Evolutionary conservation across 2,888 invertebrate genomes (phyloP).

Genomic region (Drosophila fulvimacula): DNA sequence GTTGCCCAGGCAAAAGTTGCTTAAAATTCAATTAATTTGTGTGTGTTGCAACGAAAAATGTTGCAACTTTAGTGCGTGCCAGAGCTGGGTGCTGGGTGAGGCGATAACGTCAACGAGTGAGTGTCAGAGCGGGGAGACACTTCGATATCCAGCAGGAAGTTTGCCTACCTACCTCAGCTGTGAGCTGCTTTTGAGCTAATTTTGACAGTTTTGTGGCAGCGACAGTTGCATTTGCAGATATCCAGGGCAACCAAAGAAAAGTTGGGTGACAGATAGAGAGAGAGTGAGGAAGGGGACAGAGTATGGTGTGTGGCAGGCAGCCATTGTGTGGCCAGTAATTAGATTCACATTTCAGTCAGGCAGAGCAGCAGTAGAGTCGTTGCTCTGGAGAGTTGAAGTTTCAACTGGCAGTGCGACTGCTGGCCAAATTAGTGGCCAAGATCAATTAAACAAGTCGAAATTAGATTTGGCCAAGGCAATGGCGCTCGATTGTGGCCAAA

Average conservation of each 20-base stretch:
- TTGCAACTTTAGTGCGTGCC: constrained; percentile 68
- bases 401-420: constrained; percentile 47
- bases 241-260: constrained; percentile 71
- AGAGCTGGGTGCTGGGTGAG: neutral
- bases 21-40: constrained; percentile 77
- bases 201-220: constrained; percentile 66
- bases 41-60: constrained; percentile 70
- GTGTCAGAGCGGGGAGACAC: constrained; percentile 15
- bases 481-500: constrained; percentile 37
- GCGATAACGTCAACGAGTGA: constrained; percentile 24
- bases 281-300: neutral
- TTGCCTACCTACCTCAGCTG: constrained; percentile 42
- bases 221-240: constrained; percentile 56
- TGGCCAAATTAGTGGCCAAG: constrained; percentile 58
- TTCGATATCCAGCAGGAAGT: constrained; percentile 43
- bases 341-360: constrained; percentile 59
- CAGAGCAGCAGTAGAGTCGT: constrained; percentile 9
- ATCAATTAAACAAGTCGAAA: constrained; percentile 61
- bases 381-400: constrained; percentile 52
- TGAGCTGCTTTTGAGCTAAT: constrained; percentile 64
- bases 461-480: constrained; percentile 33
- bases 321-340: constrained; percentile 71
- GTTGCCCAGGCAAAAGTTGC: constrained; percentile 61
- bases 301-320: constrained; percentile 14
- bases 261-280: constrained; percentile 25